Conservation (phyloP, 2,888 invertebrate species). For the Troglohyphantes excavatus region DNA sequence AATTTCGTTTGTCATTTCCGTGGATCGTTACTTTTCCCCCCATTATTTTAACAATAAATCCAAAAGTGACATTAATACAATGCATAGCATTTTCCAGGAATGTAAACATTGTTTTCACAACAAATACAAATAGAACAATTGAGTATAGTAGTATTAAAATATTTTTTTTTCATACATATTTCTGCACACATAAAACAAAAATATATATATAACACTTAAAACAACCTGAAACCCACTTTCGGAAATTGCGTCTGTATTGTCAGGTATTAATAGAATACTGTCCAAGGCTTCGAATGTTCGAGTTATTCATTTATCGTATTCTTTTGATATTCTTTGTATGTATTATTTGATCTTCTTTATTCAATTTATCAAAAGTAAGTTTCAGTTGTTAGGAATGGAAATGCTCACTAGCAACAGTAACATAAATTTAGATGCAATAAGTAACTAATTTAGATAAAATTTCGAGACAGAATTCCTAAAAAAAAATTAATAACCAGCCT, state of each 20-base stretch:
- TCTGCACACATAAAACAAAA: conserved; percentile 40
- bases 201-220: conserved; percentile 35
- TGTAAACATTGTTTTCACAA: conserved; percentile 42
- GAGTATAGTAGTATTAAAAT: conserved; percentile 52
- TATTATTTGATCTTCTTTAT: no score
- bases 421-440: neutral
- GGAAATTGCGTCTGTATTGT: conserved; percentile 21
- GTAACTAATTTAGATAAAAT: no score
- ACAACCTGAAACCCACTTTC: conserved; percentile 19
- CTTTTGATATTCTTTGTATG: no score
- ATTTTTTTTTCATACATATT: conserved; percentile 32
- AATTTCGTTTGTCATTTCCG: neutral
- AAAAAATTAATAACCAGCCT: no score
- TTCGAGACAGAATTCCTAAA: no score
- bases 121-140: conserved; percentile 45
- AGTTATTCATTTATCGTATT: no score
- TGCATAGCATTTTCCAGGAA: conserved; percentile 23
- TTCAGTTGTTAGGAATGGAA: neutral
- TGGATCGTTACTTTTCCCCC: neutral
- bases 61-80: neutral
- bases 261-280: neutral
- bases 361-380: neutral
- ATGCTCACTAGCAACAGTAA: conserved; percentile 8
- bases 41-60: conserved; percentile 12
- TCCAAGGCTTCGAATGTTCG: no score